Evolutionary conservation across 2,888 invertebrate genomes (phyloP).

Genomic region (Harmothoe impar): DNA sequence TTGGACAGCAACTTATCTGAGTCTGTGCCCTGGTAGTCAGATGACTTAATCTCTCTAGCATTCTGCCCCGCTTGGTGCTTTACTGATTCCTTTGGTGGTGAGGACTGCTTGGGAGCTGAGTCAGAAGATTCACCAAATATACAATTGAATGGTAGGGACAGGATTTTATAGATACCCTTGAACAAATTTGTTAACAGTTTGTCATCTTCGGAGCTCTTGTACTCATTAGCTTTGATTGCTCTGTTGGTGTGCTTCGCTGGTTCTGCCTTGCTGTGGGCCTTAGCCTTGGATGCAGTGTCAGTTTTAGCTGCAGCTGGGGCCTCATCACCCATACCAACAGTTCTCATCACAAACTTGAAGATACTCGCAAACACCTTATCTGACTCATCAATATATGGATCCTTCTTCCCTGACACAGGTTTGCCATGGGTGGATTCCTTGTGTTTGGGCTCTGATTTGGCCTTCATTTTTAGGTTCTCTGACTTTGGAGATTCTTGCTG

Average conservation of each 20-base stretch:
- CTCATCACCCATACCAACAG: background rate
- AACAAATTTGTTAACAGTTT: background rate
- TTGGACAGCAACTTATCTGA: background rate
- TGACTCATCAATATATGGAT: background rate
- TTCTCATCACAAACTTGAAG: background rate
- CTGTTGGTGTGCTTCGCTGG: background rate
- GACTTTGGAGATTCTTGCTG: background rate
- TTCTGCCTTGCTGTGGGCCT: background rate
- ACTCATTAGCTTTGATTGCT: background rate
- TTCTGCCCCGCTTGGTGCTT: background rate
- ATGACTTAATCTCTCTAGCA: background rate
- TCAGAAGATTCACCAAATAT: background rate
- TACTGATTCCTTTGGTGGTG: background rate
- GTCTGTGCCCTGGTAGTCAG: background rate
- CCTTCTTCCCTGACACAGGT: background rate
- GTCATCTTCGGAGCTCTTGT: background rate
- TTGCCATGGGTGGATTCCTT: background rate
- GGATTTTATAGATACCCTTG: background rate
- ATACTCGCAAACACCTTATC: background rate
- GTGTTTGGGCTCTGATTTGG: background rate
- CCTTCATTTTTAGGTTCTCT: background rate
- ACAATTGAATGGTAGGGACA: background rate
- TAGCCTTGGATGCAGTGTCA: background rate
- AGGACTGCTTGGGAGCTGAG: background rate
- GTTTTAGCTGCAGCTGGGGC: background rate